Evolutionary conservation across 2,888 invertebrate genomes (phyloP).

Genomic region (Micoletzkya japonica): DNA sequence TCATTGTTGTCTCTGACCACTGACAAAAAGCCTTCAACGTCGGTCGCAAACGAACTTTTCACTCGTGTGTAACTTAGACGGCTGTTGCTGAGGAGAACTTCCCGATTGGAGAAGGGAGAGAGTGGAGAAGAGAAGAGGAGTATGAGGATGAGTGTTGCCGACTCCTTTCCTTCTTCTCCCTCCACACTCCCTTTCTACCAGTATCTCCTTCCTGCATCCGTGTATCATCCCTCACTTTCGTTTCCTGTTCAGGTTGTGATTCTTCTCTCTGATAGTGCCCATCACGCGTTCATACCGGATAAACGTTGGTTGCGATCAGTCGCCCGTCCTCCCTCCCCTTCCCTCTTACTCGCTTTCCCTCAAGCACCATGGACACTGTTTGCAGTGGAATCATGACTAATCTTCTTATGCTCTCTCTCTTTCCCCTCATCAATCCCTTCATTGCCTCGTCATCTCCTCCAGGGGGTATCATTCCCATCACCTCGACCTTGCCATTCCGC

Average conservation of each 20-base stretch:
- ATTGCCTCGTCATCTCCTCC: neutral
- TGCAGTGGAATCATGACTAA: too few relatives aligned
- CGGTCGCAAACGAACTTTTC: neutral
- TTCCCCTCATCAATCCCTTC: too few relatives aligned
- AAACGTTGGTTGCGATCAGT: neutral
- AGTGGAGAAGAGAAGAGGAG: too few relatives aligned
- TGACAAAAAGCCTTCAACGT: neutral
- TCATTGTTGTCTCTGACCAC: neutral
- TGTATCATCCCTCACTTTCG: neutral
- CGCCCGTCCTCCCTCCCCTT: neutral
- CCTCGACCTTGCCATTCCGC: neutral
- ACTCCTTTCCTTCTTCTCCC: neutral
- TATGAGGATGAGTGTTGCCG: too few relatives aligned
- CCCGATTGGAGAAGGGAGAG: too few relatives aligned
- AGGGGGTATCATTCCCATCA: neutral
- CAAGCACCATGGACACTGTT: neutral
- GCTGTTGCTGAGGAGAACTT: neutral
- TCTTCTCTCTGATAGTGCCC: neutral
- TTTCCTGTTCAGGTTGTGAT: too few relatives aligned
- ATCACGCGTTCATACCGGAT: neutral
- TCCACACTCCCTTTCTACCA: neutral
- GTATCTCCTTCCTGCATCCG: neutral
- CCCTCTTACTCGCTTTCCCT: constrained; percentile 1
- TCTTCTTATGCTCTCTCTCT: too few relatives aligned
- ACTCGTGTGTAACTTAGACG: neutral